Evolutionary conservation across 30 jellyfish, hydroid and myxozoan genomes (phyloP), one percentile per base, ranked within the genome.

Genomic region (Chironex yamaguchii): DNA sequence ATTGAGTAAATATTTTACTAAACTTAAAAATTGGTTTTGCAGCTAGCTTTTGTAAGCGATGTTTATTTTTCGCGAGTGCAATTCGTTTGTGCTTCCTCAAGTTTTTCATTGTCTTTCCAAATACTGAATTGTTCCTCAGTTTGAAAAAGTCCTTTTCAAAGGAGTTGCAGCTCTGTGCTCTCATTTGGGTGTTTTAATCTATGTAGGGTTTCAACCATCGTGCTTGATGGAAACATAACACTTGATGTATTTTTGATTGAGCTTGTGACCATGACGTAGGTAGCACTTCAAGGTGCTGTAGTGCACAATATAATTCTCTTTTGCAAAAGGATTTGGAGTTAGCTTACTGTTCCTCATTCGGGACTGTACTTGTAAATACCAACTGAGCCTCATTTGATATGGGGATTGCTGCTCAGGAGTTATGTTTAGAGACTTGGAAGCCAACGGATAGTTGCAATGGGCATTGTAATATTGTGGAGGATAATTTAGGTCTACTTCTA

Each of bases 81-180:
- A 67, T 67, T 12, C 13, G 22, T 11, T 29, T 24, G 30, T 29
- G 81, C 4, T 67, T 9, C 12, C 81, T 69, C 11, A 67, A 29
- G 29, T 3, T 67, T 29, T 67, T 71, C 81, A 67, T 67, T 4
- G 92, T 66, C 49, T 82, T 82, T 20, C 92, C 92, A 67, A 82
- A 67, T 27, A 82, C 90, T 4, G 92, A 70, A 21, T 34, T 71
- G 77, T 82, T 82, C 90, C 67, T 42, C 9, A 71, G 85, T 69
- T 84, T 67, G 81, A 67, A 67, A 29, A 29, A 67, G 81, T 20
- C 17, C 30, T 67, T 67, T 30, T 22, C 58, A 42, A 6, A 17
- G 58, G 17, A 6, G 58, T 29, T 9, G 29, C 23, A 29, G n/a
- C 72, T 71, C 71, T 13, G 23, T 28, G 73, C 31, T 31, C 90